Percentiles rank a stretch among this genome's conserved stretches.
Conservation (phyloP, 2,113 vertebrate genomes). For the Microcebus murinus region DNA sequence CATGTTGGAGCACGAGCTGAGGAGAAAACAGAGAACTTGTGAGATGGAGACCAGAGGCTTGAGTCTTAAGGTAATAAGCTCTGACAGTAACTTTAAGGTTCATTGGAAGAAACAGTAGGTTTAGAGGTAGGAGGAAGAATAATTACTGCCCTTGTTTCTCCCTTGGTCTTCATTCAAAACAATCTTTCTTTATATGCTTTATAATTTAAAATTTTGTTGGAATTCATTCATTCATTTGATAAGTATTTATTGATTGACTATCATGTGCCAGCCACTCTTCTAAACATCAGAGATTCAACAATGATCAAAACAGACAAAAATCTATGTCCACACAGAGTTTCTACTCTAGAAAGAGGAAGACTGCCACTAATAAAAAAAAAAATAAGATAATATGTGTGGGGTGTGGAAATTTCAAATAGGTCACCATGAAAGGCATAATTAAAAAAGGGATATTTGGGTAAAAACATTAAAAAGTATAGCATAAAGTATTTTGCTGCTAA, state of each 20-base stretch:
- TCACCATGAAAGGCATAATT: neutral
- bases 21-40: neutral
- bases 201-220: neutral
- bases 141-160: neutral
- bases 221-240: neutral
- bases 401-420: neutral
- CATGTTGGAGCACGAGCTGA: neutral
- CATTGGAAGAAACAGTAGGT: neutral
- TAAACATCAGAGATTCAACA: neutral
- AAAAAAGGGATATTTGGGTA: neutral
- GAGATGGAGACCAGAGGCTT: neutral
- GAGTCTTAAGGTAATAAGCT: neutral
- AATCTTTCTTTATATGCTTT: neutral
- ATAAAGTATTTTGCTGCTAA: neutral
- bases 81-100: neutral
- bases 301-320: neutral
- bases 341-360: neutral
- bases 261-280: neutral
- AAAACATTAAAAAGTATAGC: neutral
- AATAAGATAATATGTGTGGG: neutral
- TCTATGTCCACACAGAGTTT: neutral
- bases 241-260: neutral
- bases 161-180: neutral
- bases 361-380: neutral
- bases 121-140: neutral